phyloP scores from a whole-genome alignment of 2,113 vertebrate species.

The Ovibos moschatus region DNA sequence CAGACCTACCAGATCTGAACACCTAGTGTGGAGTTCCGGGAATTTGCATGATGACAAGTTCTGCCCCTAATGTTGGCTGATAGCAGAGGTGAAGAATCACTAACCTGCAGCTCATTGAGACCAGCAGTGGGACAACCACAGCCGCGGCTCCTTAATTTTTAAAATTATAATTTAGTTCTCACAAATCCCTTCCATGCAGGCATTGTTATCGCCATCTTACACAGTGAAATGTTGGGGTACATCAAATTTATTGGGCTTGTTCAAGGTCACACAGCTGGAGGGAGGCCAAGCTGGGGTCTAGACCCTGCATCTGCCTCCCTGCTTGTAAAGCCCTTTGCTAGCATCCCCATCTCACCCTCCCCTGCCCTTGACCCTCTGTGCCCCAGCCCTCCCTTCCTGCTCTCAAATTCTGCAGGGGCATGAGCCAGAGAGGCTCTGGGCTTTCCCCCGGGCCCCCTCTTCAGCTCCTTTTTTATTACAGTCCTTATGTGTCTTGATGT shows the following conservation, averaged over 20 bases:
- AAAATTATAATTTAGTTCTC: not conserved
- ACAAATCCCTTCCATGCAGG: not conserved
- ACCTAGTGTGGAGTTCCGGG: not conserved
- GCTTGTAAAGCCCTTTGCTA: accelerated
- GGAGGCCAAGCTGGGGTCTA: not conserved
- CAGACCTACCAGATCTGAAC: not conserved
- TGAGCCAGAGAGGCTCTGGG: not conserved
- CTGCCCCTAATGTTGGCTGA: not conserved
- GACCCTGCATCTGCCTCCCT: not conserved
- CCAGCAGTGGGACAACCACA: not conserved
- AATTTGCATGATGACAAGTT: not conserved
- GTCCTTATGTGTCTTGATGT: not conserved
- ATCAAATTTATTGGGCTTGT: not conserved
- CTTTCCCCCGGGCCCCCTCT: not conserved
- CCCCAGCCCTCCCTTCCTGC: not conserved
- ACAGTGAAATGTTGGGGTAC: not conserved
- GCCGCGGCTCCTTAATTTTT: not conserved
- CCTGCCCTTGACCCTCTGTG: not conserved
- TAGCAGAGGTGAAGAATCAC: not conserved
- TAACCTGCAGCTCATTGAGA: accelerated
- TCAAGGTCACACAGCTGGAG: not conserved
- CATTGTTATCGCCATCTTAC: not conserved
- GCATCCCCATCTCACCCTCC: accelerated
- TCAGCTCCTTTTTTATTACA: not conserved
- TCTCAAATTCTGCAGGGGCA: not conserved